Base-by-base conservation (phyloP, 2,797 vertebrate species). In the Lepidocolaptes lacrymiger region DNA sequence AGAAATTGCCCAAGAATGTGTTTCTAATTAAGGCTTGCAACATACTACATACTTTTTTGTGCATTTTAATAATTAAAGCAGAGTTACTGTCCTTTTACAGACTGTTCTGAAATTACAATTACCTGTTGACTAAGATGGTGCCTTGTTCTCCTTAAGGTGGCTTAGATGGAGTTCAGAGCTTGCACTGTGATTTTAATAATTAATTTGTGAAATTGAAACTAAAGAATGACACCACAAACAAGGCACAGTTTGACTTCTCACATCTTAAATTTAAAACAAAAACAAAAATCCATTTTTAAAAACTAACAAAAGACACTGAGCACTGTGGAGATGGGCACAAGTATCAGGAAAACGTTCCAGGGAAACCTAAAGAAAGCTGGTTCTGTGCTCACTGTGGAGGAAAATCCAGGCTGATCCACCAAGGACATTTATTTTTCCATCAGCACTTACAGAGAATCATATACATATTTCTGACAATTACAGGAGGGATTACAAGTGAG, bases 1-100 rank as follows among this genome's bases (percentile, higher is more conserved):
- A 80, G n/a, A 80, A 80, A 49, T 48, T 56, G 19, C 32, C 20
- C 7, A 32, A 14, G 22, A 58, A 23, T 9, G 7, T 12, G 7
- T 30, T 83, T 91, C 52, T 71, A 61, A 82, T 79, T 72, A 85
- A 85, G 48, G 58, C 16, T 37, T 61, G 34, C 37, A 76, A 54
- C 17, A 75, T 18, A 58, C 10, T 18, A 14, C 3, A 21, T 15
- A 44, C 11, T 46, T 27, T 12, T 54, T 6, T 23, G 32, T 7
- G 15, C 11, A 23, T 55, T 80, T 76, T 21, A 89, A 44, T 49
- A 87, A 73, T 34, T 43, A 69, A 89, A 82, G 24, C 12, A 76
- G 51, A 4, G 14, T 16, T 34, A 30, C 14, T 91, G 52, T 19
- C 44, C 19, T 85, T 66, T 36, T 49, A 13, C 5, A 63, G 49